Evolutionary conservation across 2,888 invertebrate genomes (phyloP).

Genomic region (Lissocephala sabroskyi): DNA sequence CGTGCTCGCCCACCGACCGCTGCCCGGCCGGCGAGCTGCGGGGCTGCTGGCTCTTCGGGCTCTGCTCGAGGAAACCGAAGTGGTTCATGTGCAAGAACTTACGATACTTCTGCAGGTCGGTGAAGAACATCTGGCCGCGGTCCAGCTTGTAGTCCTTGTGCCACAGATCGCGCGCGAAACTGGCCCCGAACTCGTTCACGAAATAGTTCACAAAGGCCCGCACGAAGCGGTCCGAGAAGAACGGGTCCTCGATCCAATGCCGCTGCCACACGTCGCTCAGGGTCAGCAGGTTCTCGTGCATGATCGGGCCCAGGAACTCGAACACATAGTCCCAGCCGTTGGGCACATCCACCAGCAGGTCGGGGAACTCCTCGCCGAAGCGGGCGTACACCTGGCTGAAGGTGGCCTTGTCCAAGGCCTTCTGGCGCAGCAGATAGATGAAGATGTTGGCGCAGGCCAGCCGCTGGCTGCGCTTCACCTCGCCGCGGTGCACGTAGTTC

Average conservation of each 20-base stretch:
- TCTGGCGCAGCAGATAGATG: conserved; percentile 39
- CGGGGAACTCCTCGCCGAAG: conserved; percentile 54
- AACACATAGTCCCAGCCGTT: conserved; percentile 66
- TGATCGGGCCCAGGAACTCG: conserved; percentile 64
- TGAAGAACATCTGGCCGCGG: conserved; percentile 53
- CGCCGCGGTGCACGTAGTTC: conserved; percentile 53
- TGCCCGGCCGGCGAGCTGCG: background rate
- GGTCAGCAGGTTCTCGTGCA: conserved; percentile 52
- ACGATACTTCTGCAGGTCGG: conserved; percentile 40
- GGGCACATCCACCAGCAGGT: conserved; percentile 65
- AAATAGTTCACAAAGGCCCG: conserved; percentile 59
- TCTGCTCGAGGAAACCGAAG: conserved; percentile 57
- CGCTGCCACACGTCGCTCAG: conserved; percentile 59
- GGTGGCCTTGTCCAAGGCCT: conserved; percentile 34
- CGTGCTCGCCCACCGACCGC: conserved; percentile 44
- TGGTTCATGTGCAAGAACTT: conserved; percentile 51
- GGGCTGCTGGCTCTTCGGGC: conserved; percentile 27
- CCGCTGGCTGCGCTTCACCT: conserved; percentile 46
- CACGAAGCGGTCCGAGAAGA: conserved; percentile 55
- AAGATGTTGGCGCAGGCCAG: conserved; percentile 59
- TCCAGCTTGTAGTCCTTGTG: conserved; percentile 59
- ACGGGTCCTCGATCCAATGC: conserved; percentile 47
- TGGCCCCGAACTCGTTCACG: conserved; percentile 65
- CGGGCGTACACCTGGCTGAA: conserved; percentile 53
- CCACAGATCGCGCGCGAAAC: conserved; percentile 62